Percentiles rank a stretch among this genome's conserved stretches.
phyloP scores from a whole-genome alignment of 2,888 invertebrate species.

The Hyppa rectilinea region DNA sequence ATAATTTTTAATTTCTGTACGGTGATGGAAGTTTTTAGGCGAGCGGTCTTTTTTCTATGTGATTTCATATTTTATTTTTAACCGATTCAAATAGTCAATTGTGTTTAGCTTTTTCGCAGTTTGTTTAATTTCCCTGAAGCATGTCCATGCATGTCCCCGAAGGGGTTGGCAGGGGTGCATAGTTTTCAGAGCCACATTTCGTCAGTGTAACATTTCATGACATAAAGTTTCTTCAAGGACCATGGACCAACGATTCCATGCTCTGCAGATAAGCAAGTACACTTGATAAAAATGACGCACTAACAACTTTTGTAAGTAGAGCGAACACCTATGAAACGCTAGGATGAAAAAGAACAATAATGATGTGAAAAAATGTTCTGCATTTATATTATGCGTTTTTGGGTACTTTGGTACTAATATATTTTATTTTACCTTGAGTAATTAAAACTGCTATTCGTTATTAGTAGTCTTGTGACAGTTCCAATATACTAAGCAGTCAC shows the following conservation, averaged over 20 bases:
- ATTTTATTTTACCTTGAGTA: background rate
- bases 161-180: background rate
- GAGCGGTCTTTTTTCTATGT: too few species aligned
- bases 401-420: background rate
- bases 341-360: slow-evolving; percentile 34
- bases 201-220: slow-evolving; percentile 6
- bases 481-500: background rate
- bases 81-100: too few species aligned
- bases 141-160: background rate
- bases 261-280: background rate
- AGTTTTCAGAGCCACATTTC: background rate
- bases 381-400: background rate
- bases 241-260: background rate
- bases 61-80: too few species aligned
- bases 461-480: too few species aligned
- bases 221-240: slow-evolving; percentile 12
- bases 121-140: too few species aligned
- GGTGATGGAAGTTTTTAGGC: too few species aligned
- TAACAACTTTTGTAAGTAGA: slow-evolving; percentile 19
- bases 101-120: background rate
- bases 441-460: background rate
- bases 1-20: too few species aligned
- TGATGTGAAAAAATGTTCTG: background rate
- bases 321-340: slow-evolving; percentile 12
- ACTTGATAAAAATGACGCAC: slow-evolving; percentile 26